A percentile compares a stretch with the other conserved stretches of the same genome.
Evolutionary conservation across 35 echinoderm and acorn worm species (phyloP).

Genomic region (Patiria miniata): DNA sequence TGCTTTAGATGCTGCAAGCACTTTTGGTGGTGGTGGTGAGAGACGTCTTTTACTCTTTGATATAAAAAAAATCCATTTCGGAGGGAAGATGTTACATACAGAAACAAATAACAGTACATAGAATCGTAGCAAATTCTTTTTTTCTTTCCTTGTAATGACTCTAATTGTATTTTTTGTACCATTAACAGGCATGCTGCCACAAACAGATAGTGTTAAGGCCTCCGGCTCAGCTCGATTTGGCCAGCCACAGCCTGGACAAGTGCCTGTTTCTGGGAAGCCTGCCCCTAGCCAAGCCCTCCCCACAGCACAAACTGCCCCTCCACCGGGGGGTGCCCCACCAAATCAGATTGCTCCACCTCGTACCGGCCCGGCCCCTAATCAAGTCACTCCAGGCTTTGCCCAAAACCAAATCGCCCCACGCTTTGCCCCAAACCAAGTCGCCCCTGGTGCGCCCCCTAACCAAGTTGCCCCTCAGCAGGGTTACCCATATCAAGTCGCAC

Average conservation of each 20-base stretch:
- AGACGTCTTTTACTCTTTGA: no score
- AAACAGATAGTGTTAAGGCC: background rate
- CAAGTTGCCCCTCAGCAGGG: background rate
- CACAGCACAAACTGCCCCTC: background rate
- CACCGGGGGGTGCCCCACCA: background rate
- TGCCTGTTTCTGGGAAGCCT: background rate
- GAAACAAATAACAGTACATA: no score
- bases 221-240: background rate
- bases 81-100: no score
- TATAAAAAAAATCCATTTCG: no score
- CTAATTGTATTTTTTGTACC: no score
- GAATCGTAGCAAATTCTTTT: no score
- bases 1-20: background rate
- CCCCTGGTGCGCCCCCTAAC: background rate
- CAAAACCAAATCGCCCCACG: background rate
- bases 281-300: background rate
- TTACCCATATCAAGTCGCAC: background rate
- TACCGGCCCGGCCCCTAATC: background rate
- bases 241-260: background rate
- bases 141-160: no score
- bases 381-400: background rate
- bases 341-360: conserved; percentile 11
- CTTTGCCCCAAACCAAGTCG: background rate
- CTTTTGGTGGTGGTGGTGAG: background rate
- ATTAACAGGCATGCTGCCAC: background rate